A percentile compares a stretch with the other conserved stretches of the same genome.
Evolutionary conservation across 2,888 invertebrate genomes (phyloP).

Genomic region (Antitype chi): DNA sequence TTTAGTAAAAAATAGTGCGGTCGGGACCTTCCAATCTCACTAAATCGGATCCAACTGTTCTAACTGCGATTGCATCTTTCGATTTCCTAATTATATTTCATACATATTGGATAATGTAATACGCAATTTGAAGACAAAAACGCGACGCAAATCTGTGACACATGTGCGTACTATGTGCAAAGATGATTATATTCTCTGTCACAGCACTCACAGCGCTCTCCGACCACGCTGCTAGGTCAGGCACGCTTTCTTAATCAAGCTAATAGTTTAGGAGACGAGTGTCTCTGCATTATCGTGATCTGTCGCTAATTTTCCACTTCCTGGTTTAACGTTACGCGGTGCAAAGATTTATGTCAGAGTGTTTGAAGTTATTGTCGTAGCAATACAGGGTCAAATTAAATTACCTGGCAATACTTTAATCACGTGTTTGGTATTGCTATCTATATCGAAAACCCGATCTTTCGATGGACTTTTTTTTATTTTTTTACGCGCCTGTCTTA

Average conservation of each 20-base stretch:
- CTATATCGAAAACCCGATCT: no score
- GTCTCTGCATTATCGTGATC: conserved; percentile 48
- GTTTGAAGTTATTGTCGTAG: background rate
- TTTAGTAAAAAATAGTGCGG: no score
- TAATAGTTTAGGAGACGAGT: conserved; percentile 59
- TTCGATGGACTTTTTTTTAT: no score
- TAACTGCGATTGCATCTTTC: no score
- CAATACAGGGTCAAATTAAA: no score
- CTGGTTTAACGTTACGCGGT: conserved; percentile 20
- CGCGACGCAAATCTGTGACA: conserved; percentile 2
- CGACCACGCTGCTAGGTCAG: conserved; percentile 37
- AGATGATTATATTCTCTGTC: conserved; percentile 29
- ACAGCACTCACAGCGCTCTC: conserved; percentile 1
- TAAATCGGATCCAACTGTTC: no score
- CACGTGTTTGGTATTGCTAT: no score
- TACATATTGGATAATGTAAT: no score
- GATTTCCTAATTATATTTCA: no score
- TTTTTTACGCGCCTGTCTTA: no score
- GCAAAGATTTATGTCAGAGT: conserved; percentile 4
- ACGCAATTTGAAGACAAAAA: background rate
- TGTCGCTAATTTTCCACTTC: conserved; percentile 52
- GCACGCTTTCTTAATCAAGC: conserved; percentile 64
- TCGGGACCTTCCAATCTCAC: no score
- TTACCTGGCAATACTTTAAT: no score
- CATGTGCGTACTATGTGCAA: conserved; percentile 3